Percentiles rank a stretch among this genome's conserved stretches.
Conservation (phyloP, 2,113 vertebrate genomes). For the Callorhinus ursinus region DNA sequence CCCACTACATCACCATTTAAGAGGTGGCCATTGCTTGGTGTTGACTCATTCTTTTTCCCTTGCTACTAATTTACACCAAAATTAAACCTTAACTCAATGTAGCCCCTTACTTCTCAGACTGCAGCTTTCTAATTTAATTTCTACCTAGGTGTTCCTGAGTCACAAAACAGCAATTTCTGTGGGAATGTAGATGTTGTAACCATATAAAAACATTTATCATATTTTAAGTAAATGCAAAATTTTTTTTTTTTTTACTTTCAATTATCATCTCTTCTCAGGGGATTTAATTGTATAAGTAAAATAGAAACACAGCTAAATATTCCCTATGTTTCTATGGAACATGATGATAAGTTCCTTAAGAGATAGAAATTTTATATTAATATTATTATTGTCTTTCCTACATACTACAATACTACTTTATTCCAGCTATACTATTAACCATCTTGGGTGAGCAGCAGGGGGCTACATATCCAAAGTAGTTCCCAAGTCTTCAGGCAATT, state of each 20-base stretch:
- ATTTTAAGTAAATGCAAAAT: slow-evolving; percentile 20
- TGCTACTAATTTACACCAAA: neutral
- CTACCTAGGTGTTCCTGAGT: slow-evolving; percentile 27
- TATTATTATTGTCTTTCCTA: neutral
- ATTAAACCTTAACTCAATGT: neutral
- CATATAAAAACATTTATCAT: slow-evolving; percentile 6
- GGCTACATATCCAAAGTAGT: neutral
- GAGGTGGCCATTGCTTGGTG: neutral
- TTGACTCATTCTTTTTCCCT: neutral
- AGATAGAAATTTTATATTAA: neutral
- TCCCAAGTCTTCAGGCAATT: neutral
- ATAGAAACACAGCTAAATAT: slow-evolving; percentile 19
- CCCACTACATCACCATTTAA: neutral
- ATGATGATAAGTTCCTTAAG: neutral
- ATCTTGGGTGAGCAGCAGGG: neutral
- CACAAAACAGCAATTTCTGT: slow-evolving; percentile 37
- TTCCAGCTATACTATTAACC: neutral
- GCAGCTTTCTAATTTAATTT: slow-evolving; percentile 31
- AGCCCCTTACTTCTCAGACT: neutral
- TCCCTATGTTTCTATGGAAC: neutral
- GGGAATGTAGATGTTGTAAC: slow-evolving; percentile 6
- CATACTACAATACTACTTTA: neutral
- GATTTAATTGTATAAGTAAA: slow-evolving; percentile 4
- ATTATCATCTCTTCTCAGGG: neutral
- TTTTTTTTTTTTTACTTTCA: neutral